phyloP scores from a whole-genome alignment of 2,113 vertebrate genomes.

The Paracanthobrama guichenoti region DNA sequence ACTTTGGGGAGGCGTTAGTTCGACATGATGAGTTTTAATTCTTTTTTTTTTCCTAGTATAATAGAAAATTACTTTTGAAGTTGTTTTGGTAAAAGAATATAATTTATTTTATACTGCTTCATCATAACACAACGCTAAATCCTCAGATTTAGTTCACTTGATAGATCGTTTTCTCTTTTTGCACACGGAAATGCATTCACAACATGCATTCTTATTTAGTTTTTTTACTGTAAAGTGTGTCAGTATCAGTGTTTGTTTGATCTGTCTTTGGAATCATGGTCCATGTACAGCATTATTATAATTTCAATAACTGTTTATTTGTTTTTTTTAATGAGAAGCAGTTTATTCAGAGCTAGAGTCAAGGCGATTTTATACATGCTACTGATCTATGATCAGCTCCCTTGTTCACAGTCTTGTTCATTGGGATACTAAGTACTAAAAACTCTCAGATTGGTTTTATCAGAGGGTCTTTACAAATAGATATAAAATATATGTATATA shows the following conservation, averaged over 20 bases:
- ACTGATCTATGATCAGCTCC: slow-evolving; percentile 5
- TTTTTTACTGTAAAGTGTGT: slow-evolving; percentile 15
- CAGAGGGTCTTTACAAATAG: not conserved
- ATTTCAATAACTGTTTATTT: not conserved
- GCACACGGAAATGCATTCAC: slow-evolving; percentile 52
- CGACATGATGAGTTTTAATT: slow-evolving; percentile 88
- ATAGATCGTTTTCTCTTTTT: slow-evolving; percentile 24
- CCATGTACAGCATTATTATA: not conserved
- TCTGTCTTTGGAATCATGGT: not conserved
- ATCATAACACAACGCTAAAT: slow-evolving; percentile 37
- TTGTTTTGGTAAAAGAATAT: slow-evolving; percentile 62
- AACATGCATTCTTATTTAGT: not conserved
- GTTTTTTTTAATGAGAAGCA: not conserved
- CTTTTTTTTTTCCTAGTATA: not conserved
- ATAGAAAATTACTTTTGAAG: slow-evolving; percentile 51
- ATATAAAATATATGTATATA: not conserved
- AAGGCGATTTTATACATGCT: not conserved
- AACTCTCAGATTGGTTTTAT: not conserved
- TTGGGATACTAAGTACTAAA: not conserved
- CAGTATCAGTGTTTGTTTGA: not conserved
- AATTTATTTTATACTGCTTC: slow-evolving; percentile 79
- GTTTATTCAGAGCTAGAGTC: not conserved
- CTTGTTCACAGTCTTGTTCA: not conserved
- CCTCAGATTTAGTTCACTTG: slow-evolving; percentile 15
- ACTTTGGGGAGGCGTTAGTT: slow-evolving; percentile 89